Evolutionary conservation across 1,140 invertebrate genomes (phyloP).

Genomic region (Apis laboriosa): DNA sequence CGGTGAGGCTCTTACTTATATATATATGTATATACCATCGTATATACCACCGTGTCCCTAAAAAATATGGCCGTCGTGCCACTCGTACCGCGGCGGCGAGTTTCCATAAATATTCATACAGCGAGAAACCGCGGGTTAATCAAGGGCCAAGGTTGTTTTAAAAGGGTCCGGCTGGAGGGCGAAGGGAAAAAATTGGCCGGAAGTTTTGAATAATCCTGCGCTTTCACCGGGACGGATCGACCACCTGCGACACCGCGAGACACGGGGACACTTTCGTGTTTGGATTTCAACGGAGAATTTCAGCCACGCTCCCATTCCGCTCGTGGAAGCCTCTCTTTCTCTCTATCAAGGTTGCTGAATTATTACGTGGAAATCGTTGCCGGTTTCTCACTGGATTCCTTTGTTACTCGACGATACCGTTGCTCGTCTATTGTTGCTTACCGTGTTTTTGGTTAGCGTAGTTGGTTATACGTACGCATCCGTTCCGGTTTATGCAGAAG

Average conservation of each 20-base stretch:
- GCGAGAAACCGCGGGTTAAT: constrained; percentile 53
- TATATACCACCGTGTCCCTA: no score
- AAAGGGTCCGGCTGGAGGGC: constrained; percentile 32
- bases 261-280: background rate
- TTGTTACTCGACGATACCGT: constrained; percentile 3
- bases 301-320: background rate
- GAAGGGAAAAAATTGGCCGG: constrained; percentile 20
- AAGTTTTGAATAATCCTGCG: constrained; percentile 46
- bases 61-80: constrained; percentile 33
- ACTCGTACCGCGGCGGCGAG: no score
- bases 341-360: background rate
- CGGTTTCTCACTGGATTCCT: constrained; percentile 9
- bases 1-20: constrained; percentile 31
- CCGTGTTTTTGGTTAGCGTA: background rate
- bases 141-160: constrained; percentile 51
- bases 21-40: no score
- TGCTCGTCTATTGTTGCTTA: background rate
- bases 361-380: constrained; percentile 10
- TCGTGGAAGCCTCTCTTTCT: background rate
- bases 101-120: constrained; percentile 60
- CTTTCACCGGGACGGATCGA: constrained; percentile 17
- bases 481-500: background rate
- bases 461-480: constrained; percentile 6
- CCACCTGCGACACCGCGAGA: constrained; percentile 15
- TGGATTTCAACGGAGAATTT: background rate